A percentile compares a stretch with the other conserved stretches of the same genome.
Evolutionary conservation across 2,113 vertebrate species (phyloP).

Genomic region (Thymallus thymallus): DNA sequence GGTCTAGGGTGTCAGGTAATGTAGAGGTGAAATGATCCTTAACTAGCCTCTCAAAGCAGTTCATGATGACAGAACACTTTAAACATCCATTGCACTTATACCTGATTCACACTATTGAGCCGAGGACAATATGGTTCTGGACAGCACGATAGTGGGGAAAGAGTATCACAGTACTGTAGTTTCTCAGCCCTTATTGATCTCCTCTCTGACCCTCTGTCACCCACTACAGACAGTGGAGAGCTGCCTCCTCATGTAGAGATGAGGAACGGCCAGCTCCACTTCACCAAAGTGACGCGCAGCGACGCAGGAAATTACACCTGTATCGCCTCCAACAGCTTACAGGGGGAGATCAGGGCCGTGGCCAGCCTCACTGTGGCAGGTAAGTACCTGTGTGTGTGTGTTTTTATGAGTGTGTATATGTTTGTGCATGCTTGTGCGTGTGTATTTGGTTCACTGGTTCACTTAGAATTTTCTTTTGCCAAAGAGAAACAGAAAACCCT

Average conservation of each 20-base stretch:
- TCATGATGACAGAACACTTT: no score
- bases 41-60: no score
- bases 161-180: background rate
- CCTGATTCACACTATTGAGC: no score
- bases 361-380: slow-evolving; percentile 91
- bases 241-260: slow-evolving; percentile 82
- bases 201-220: slow-evolving; percentile 16
- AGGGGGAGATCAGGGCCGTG: slow-evolving; percentile 89
- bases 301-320: slow-evolving; percentile 94
- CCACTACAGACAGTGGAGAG: slow-evolving; percentile 82
- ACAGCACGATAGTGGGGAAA: no score
- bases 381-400: slow-evolving; percentile 40
- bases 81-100: no score
- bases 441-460: slow-evolving; percentile 15
- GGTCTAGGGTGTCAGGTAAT: no score
- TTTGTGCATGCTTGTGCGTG: slow-evolving; percentile 11
- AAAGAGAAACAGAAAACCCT: no score
- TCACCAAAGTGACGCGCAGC: slow-evolving; percentile 83
- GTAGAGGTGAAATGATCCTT: no score
- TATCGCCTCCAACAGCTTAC: slow-evolving; percentile 86
- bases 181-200: background rate
- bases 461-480: slow-evolving; percentile 88
- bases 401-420: background rate
- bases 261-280: slow-evolving; percentile 82
- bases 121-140: no score